A percentile compares a stretch with the other conserved stretches of the same genome.
Evolutionary conservation across 2,113 vertebrate genomes (phyloP).

Genomic region (Poeciliopsis retropinna): DNA sequence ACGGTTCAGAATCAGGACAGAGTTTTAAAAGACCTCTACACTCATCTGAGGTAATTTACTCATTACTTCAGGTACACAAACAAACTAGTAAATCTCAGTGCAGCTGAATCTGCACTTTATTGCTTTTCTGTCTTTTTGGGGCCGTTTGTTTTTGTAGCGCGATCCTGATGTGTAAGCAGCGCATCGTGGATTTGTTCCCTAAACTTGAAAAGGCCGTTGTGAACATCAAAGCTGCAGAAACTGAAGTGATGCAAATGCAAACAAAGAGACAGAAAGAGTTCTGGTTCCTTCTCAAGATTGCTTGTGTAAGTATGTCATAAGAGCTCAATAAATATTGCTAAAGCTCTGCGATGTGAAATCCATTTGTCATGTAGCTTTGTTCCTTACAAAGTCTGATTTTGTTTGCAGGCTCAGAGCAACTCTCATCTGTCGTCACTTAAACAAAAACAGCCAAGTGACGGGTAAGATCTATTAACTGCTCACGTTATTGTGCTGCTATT

Average conservation of each 20-base stretch:
- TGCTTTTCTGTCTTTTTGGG: neutral
- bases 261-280: conserved; percentile 95
- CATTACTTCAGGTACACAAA: neutral
- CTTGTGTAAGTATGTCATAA: conserved; percentile 86
- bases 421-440: conserved; percentile 76
- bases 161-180: conserved; percentile 93
- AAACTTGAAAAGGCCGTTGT: conserved; percentile 90
- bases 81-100: neutral
- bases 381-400: conserved; percentile 33
- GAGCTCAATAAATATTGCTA: neutral
- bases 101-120: neutral
- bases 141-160: conserved; percentile 78
- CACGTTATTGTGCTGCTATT: neutral
- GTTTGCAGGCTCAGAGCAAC: conserved; percentile 85
- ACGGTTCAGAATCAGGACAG: conserved; percentile 96
- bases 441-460: conserved; percentile 73
- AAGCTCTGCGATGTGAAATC: neutral
- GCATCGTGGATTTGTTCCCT: conserved; percentile 94
- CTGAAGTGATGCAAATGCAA: conserved; percentile 95
- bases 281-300: conserved; percentile 97
- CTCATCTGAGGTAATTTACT: conserved; percentile 89
- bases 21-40: conserved; percentile 94
- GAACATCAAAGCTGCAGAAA: conserved; percentile 92
- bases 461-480: conserved; percentile 70
- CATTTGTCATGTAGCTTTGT: neutral